phyloP scores from a whole-genome alignment of 1,140 invertebrate genomes.

The Trichogramma pretiosum region DNA sequence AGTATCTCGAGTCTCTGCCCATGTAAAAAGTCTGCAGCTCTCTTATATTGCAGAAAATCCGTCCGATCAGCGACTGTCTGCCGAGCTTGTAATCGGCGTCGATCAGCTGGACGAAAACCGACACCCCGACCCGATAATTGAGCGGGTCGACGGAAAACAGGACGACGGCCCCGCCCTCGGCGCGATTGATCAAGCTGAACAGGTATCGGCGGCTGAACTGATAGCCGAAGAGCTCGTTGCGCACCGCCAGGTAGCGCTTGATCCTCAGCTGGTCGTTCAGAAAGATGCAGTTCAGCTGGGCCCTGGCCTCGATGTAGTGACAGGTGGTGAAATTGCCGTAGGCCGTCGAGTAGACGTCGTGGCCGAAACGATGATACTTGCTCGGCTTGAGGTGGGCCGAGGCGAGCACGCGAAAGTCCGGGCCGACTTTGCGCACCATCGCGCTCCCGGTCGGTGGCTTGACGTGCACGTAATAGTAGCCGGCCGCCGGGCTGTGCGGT shows the following conservation, averaged over 20 bases:
- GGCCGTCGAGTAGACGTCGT: neutral
- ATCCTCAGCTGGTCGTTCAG: neutral
- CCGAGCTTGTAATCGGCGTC: neutral
- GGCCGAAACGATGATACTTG: neutral
- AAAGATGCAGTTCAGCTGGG: neutral
- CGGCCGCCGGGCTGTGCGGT: neutral
- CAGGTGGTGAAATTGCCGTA: constrained; percentile 1
- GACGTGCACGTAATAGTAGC: neutral
- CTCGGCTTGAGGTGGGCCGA: neutral
- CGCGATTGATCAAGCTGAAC: neutral
- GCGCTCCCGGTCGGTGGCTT: neutral
- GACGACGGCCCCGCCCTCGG: neutral
- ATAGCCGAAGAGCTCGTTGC: neutral
- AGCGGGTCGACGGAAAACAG: neutral
- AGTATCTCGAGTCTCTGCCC: neutral
- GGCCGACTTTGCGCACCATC: too few relatives aligned
- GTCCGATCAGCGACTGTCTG: neutral
- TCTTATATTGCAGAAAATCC: constrained; percentile 4
- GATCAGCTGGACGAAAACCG: constrained; percentile 6
- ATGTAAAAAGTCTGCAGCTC: constrained; percentile 2
- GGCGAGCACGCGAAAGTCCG: too few relatives aligned
- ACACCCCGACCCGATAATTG: neutral
- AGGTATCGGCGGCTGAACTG: neutral
- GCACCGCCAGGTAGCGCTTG: neutral
- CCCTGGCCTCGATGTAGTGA: neutral